phyloP scores from a whole-genome alignment of 2,888 invertebrate species.

The Archaeoteleia sp. region DNA sequence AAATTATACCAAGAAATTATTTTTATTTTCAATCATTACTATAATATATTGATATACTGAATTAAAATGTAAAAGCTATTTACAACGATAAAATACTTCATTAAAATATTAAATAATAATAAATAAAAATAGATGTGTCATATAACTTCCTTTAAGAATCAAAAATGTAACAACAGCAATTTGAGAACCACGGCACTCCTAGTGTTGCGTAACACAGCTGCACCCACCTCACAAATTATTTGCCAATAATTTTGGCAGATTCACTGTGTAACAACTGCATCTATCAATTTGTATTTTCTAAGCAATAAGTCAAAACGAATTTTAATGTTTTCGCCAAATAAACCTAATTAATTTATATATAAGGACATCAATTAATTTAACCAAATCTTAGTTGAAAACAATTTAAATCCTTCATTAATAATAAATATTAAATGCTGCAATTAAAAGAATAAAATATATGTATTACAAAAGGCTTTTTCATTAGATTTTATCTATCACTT shows the following conservation, averaged over 20 bases:
- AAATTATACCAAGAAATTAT: too few species aligned
- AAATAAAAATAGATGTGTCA: constrained; percentile 5
- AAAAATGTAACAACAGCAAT: constrained; percentile 3
- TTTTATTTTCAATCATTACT: not conserved
- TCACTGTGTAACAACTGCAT: constrained; percentile 8
- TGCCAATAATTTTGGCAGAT: constrained; percentile 26
- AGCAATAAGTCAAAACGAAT: too few species aligned
- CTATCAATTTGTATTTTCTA: constrained; percentile 12
- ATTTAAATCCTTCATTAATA: too few species aligned
- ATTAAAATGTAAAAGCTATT: not conserved
- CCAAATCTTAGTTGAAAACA: too few species aligned
- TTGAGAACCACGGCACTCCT: not conserved
- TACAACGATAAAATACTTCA: not conserved
- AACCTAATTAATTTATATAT: too few species aligned
- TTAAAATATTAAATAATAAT: not conserved
- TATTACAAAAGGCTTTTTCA: too few species aligned
- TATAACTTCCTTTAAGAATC: constrained; percentile 3
- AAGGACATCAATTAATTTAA: too few species aligned
- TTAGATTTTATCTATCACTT: too few species aligned
- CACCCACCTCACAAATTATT: constrained; percentile 25
- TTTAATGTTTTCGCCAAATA: too few species aligned
- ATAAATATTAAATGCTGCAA: too few species aligned
- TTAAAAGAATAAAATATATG: too few species aligned
- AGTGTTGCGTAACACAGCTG: constrained; percentile 19
- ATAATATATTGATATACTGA: not conserved